Evolutionary conservation across 2,797 vertebrate genomes (phyloP).

Genomic region (Neosilurus mollespiculum): DNA sequence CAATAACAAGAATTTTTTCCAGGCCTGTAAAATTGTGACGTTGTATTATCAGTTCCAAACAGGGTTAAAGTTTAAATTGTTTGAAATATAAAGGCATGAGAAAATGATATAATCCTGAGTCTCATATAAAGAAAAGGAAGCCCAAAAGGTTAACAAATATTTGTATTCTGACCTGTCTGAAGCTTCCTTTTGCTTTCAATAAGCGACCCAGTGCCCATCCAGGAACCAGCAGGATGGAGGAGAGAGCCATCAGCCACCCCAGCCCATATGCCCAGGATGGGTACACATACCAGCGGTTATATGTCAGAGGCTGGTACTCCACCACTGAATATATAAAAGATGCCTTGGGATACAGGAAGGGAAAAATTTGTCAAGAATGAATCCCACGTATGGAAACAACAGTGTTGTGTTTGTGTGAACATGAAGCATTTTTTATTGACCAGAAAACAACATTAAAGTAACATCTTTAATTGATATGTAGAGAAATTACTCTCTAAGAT

Average conservation of each 20-base stretch:
- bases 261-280: constrained; percentile 78
- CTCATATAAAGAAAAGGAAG: neutral
- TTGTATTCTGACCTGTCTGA: constrained; percentile 63
- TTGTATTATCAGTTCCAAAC: neutral
- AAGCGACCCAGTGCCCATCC: constrained; percentile 63
- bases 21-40: neutral
- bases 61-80: neutral
- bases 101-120: neutral
- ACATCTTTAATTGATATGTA: neutral
- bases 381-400: no score
- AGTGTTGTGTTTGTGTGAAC: neutral
- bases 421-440: neutral
- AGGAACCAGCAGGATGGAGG: constrained; percentile 81
- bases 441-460: neutral
- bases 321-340: constrained; percentile 79
- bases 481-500: neutral
- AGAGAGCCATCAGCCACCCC: constrained; percentile 80
- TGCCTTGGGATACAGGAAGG: constrained; percentile 54
- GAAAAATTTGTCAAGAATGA: neutral
- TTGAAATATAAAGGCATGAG: neutral
- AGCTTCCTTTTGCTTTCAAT: constrained; percentile 58
- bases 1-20: neutral
- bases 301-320: constrained; percentile 78
- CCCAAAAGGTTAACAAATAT: neutral
- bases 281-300: constrained; percentile 80